A percentile compares a stretch with the other conserved stretches of the same genome.
These are phyloP conservation scores for Vanessa atalanta DNA, from an alignment of 1,140 invertebrate genomes.

Conservation along the genomic window DNA sequence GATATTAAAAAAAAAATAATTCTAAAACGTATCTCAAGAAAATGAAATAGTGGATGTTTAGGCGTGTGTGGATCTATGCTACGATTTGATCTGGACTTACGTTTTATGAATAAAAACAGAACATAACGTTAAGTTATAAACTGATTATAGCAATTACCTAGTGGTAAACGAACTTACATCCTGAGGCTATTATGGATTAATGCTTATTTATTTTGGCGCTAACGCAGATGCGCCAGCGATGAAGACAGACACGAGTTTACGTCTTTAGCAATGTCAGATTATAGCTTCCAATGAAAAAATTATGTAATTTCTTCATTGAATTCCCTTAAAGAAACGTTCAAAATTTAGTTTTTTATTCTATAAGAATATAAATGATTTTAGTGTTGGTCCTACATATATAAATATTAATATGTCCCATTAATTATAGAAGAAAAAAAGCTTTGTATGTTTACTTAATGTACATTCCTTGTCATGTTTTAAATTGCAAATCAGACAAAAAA, in stretches of 20 bases:
- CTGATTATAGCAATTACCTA: background rate
- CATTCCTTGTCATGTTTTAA: background rate
- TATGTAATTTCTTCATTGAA: no score
- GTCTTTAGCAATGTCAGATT: constrained; percentile 55
- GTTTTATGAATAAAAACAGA: no score
- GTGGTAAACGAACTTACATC: constrained; percentile 16
- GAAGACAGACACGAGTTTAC: constrained; percentile 67
- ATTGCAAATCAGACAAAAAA: constrained; percentile 25
- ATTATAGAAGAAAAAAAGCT: background rate
- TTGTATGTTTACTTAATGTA: background rate
- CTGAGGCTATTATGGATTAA: constrained; percentile 40
- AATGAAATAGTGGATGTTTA: no score
- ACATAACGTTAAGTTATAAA: no score
- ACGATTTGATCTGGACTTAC: no score
- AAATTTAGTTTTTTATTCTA: no score
- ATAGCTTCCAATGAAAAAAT: constrained; percentile 55
- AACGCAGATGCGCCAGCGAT: constrained; percentile 58
- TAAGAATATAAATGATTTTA: no score
- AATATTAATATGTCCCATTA: background rate
- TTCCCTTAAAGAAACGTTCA: no score
- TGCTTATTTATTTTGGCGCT: constrained; percentile 74
- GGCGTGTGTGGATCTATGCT: no score
- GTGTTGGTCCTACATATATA: background rate
- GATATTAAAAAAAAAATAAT: no score
- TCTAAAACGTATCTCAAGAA: no score